These are phyloP conservation scores for Microcebus lehilahytsara DNA, from an alignment of 2,113 vertebrate species.

Conservation along the genomic window DNA sequence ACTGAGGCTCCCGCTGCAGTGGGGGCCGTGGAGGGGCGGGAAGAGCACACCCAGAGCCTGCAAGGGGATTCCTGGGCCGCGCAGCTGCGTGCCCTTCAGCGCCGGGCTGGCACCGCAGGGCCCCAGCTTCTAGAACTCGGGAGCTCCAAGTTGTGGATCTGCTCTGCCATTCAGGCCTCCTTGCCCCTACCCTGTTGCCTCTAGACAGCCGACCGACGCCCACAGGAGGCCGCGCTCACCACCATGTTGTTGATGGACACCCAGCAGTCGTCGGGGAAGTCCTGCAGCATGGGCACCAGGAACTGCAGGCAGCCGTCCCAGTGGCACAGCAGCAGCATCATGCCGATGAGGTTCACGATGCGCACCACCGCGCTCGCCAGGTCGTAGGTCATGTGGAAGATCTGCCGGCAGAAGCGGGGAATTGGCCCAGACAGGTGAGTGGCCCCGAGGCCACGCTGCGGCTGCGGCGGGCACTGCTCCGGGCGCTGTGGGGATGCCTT, in stretches of 20 bases:
- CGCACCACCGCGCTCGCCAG: conserved; percentile 96
- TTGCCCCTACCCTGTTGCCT: background rate
- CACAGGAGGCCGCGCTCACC: conserved; percentile 85
- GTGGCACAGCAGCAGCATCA: conserved; percentile 99
- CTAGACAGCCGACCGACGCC: background rate
- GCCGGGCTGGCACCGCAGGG: background rate
- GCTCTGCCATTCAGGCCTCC: background rate
- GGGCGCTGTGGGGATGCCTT: fast-evolving
- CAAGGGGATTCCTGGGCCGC: background rate
- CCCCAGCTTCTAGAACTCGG: background rate
- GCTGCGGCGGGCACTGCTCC: background rate
- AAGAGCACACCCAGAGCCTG: background rate
- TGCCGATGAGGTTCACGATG: conserved; percentile 97
- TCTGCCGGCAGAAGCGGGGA: conserved; percentile 83
- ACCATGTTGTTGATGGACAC: conserved; percentile 99
- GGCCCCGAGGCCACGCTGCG: background rate
- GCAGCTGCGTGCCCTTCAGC: fast-evolving
- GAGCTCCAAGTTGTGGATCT: fast-evolving
- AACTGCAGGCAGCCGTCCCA: conserved; percentile 99
- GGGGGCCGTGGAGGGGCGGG: background rate
- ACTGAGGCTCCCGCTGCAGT: background rate
- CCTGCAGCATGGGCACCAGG: conserved; percentile 98
- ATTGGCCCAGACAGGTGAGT: background rate
- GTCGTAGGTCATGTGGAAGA: conserved; percentile 99
- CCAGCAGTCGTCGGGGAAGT: conserved; percentile 97